Evolutionary conservation across 2,888 invertebrate genomes (phyloP).

Genomic region (Tinea pellionella): DNA sequence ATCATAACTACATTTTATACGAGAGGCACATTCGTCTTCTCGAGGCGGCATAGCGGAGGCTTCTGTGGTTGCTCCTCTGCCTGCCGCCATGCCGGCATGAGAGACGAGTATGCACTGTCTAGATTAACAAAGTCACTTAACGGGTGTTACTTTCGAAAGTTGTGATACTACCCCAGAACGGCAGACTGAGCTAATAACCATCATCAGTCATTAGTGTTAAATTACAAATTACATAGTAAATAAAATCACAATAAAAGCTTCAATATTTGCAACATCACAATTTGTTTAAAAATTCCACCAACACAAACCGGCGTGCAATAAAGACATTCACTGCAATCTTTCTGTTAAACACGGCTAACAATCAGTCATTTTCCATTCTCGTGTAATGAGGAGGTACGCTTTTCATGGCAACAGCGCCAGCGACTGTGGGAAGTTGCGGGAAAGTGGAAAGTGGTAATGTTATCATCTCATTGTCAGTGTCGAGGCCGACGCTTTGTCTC

Average conservation of each 20-base stretch:
- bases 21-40: too few relatives aligned
- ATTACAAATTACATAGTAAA: too few relatives aligned
- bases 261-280: not conserved
- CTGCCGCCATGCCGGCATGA: too few relatives aligned
- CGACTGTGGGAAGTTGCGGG: constrained; percentile 44
- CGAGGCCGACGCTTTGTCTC: constrained; percentile 46
- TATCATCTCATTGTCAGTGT: constrained; percentile 54
- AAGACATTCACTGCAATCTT: constrained; percentile 4
- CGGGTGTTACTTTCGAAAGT: too few relatives aligned
- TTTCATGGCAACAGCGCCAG: not conserved
- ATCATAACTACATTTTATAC: not conserved
- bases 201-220: too few relatives aligned
- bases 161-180: too few relatives aligned
- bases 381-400: constrained; percentile 5
- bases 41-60: too few relatives aligned
- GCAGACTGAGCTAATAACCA: too few relatives aligned
- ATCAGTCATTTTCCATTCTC: constrained; percentile 13
- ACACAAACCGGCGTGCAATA: not conserved
- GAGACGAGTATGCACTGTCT: too few relatives aligned
- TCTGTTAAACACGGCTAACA: not conserved
- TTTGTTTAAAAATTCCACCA: not conserved
- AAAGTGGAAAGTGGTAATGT: constrained; percentile 56
- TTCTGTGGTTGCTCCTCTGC: too few relatives aligned
- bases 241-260: not conserved
- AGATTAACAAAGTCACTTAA: too few relatives aligned